phyloP scores from a whole-genome alignment of 2,113 vertebrate genomes.

The Calonectris borealis region DNA sequence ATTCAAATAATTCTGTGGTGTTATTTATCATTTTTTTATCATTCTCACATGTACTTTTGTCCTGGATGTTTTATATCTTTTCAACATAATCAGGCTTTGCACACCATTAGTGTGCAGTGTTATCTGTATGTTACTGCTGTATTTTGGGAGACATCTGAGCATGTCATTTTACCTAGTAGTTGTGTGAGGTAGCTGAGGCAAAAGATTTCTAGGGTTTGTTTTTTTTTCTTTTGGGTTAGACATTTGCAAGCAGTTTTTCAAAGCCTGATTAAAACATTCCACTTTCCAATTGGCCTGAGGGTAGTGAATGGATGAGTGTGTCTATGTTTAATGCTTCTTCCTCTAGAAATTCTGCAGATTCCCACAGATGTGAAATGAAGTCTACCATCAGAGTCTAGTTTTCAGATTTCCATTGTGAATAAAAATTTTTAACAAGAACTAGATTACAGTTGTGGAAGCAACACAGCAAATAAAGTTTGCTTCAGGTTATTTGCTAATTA shows the following conservation, averaged over 20 bases:
- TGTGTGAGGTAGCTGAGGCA: conserved; percentile 9
- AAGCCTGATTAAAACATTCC: conserved; percentile 20
- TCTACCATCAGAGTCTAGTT: not conserved
- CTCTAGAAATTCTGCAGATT: not conserved
- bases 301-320: not conserved
- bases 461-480: not conserved
- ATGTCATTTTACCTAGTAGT: not conserved
- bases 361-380: not conserved
- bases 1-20: not conserved
- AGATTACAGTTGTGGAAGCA: not conserved
- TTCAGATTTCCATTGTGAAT: not conserved
- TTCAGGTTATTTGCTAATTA: conserved; percentile 1
- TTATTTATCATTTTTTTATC: not conserved
- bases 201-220: not conserved
- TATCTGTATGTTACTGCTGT: not conserved
- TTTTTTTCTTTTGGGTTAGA: conserved; percentile 21
- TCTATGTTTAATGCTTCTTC: not conserved
- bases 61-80: not conserved
- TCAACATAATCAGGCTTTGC: not conserved
- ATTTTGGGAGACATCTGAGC: not conserved
- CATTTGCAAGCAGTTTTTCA: conserved; percentile 34
- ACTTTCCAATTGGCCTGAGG: conserved; percentile 12
- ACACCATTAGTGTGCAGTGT: not conserved
- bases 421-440: not conserved
- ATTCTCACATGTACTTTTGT: not conserved